phyloP scores from a whole-genome alignment of 2,888 invertebrate genomes.

The Celastrina argiolus region DNA sequence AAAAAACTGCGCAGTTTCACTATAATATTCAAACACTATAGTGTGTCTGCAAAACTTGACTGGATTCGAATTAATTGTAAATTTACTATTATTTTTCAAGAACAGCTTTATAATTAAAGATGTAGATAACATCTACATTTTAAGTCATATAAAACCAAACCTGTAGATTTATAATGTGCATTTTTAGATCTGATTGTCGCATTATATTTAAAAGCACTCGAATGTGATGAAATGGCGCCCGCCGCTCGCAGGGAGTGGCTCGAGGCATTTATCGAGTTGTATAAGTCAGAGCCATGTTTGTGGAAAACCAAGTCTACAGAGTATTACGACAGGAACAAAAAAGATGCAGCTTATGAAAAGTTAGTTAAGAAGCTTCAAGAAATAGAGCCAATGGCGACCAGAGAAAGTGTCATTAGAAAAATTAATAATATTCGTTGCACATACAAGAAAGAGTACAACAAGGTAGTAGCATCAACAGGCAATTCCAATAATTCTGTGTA shows the following conservation, averaged over 20 bases:
- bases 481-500: slow-evolving; percentile 21
- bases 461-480: slow-evolving; percentile 23
- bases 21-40: not conserved
- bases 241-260: slow-evolving; percentile 22
- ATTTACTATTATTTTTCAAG: no score
- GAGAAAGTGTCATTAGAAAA: slow-evolving; percentile 21
- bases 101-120: no score
- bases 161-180: not conserved
- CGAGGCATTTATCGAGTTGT: slow-evolving; percentile 22
- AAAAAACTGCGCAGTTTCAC: not conserved
- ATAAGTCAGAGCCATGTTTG: slow-evolving; percentile 23
- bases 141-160: no score
- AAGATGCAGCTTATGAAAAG: slow-evolving; percentile 25
- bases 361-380: slow-evolving; percentile 21
- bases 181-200: not conserved
- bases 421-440: slow-evolving; percentile 24
- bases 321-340: slow-evolving; percentile 24
- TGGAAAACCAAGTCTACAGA: slow-evolving; percentile 25
- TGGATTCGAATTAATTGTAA: not conserved
- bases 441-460: slow-evolving; percentile 27
- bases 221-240: slow-evolving; percentile 7
- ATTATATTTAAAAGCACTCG: not conserved
- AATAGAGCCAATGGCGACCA: slow-evolving; percentile 19
- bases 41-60: not conserved
- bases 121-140: no score